phyloP scores from a whole-genome alignment of 2,113 vertebrate species.

The Lycaon pictus region DNA sequence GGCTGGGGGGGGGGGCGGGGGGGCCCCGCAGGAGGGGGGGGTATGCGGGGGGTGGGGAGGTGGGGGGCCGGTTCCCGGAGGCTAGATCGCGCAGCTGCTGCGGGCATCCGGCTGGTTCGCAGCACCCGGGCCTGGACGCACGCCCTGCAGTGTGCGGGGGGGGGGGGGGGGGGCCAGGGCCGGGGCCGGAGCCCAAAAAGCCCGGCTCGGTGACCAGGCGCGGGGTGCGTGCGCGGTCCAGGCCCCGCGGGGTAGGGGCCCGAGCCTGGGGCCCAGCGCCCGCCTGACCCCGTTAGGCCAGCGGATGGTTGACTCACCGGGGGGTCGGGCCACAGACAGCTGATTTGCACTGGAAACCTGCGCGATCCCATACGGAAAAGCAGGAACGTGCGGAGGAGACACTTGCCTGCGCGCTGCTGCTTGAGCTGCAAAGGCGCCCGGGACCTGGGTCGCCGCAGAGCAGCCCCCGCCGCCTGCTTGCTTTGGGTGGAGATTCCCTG shows the following conservation, averaged over 20 bases:
- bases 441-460: fast-evolving
- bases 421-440: too few species aligned
- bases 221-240: not conserved
- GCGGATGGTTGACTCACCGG: not conserved
- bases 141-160: fast-evolving
- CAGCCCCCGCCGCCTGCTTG: not conserved
- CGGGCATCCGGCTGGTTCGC: not conserved
- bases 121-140: not conserved
- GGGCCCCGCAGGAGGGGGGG: not conserved
- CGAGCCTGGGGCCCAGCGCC: too few species aligned
- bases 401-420: fast-evolving
- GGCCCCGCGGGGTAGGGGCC: too few species aligned
- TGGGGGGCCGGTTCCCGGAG: fast-evolving
- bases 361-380: fast-evolving
- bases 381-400: not conserved
- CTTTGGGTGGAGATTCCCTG: not conserved
- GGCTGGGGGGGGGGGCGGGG: not conserved
- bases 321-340: not conserved
- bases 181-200: not conserved
- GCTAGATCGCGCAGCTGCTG: not conserved
- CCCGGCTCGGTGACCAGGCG: not conserved
- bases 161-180: too few species aligned
- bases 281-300: too few species aligned
- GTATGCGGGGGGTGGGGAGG: not conserved
- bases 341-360: fast-evolving